Base-by-base conservation (phyloP, 2,113 vertebrate species). In the Gallinago jamesoni region DNA sequence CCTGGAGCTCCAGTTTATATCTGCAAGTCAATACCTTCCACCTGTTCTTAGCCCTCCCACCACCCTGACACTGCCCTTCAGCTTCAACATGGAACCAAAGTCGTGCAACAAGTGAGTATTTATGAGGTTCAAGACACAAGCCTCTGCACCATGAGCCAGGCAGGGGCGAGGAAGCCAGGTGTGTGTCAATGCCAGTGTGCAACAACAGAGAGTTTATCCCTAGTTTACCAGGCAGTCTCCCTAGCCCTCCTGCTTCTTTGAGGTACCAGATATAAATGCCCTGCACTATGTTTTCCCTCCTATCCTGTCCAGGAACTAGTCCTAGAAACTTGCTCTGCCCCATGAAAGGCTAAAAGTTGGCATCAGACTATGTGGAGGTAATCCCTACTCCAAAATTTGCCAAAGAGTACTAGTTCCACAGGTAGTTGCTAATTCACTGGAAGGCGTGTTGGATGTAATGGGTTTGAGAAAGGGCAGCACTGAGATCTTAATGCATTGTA, bases 21-120 rank as follows among this genome's bases (percentile, higher is more conserved):
- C 27, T 74, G 17, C 0, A 6, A 59, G 35, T 18, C 48, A 73
- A 8, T 23, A 43, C 4, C 8, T 73, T 48, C 19, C 7, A 24
- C 0, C 0, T 13, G 24, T 27, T 7, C 18, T 80, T 35, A 80
- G 17, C 22, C 24, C 3, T 45, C 9, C 37, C 19, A 77, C 8
- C 3, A 12, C 9, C 20, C 21, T 41, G 22, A n/a, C 10, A 31
- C 18, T 73, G 24, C 19, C 17, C 24, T 57, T 45, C 37, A 45
- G 28, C 35, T 60, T 79, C 63, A 30, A 24, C 1, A 0, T 10
- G 18, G 14, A 76, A 12, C 30, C n/a, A n/a, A 56, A 72, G 11
- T 23, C 66, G n/a, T 48, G 27, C 31, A 67, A 14, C 14, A 74
- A 80, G 14, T 2, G 35, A 48, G 3, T 6, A 12, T 52, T 53